Conservation (phyloP, 2,113 vertebrate genomes). For the Syngnathoides biaculeatus region DNA sequence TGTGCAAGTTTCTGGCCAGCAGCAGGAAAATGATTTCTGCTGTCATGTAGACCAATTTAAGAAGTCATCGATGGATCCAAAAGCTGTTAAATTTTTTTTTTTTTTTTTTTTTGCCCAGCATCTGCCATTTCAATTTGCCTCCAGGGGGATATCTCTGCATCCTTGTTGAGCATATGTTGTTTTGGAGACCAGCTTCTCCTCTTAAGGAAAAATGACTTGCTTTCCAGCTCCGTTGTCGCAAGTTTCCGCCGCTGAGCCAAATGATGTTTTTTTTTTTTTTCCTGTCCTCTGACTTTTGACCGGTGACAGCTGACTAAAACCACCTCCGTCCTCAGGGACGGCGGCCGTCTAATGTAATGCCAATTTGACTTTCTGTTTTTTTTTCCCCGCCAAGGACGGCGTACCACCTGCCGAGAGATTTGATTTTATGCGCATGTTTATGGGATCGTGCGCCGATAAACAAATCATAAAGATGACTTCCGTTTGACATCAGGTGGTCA, state of each 20-base stretch:
- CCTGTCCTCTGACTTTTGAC: slow-evolving; percentile 41
- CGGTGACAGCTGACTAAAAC: slow-evolving; percentile 65
- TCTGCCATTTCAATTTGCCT: slow-evolving; percentile 70
- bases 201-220: slow-evolving; percentile 19
- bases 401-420: slow-evolving; percentile 68
- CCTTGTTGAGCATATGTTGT: slow-evolving; percentile 71
- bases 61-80: slow-evolving; percentile 34
- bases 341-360: slow-evolving; percentile 66
- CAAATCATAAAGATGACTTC: not conserved
- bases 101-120: slow-evolving; percentile 57
- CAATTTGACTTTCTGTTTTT: slow-evolving; percentile 61
- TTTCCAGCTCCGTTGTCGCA: slow-evolving; percentile 8
- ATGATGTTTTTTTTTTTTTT: slow-evolving; percentile 17
- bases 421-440: slow-evolving; percentile 71
- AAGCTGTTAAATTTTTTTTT: slow-evolving; percentile 37
- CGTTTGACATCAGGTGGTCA: slow-evolving; percentile 4
- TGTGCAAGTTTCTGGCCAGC: not conserved
- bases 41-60: slow-evolving; percentile 23
- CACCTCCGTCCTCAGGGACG: slow-evolving; percentile 47
- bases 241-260: not conserved
- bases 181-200: slow-evolving; percentile 49
- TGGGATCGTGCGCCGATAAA: slow-evolving; percentile 29
- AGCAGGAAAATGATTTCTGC: not conserved
- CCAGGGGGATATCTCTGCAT: slow-evolving; percentile 46
- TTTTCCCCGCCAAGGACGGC: slow-evolving; percentile 70